phyloP scores from a whole-genome alignment of 2,888 invertebrate genomes.

The Entomobrya multifasciata region DNA sequence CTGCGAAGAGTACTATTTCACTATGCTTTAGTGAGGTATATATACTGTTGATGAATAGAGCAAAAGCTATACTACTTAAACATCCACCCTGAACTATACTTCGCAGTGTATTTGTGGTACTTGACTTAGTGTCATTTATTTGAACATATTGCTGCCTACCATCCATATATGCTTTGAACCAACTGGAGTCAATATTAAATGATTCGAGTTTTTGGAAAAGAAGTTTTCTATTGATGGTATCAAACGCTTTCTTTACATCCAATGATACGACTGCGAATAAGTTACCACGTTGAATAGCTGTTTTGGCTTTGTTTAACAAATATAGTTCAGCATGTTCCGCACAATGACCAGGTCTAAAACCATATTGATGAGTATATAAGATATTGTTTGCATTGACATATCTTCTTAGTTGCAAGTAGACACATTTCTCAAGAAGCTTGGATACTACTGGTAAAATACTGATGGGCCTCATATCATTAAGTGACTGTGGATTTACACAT shows the following conservation, averaged over 20 bases:
- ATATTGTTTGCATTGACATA: conserved; percentile 13
- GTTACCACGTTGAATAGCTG: neutral
- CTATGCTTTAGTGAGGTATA: neutral
- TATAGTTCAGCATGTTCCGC: conserved; percentile 46
- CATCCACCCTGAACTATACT: conserved; percentile 18
- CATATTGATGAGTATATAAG: conserved; percentile 38
- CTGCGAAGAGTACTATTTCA: conserved; percentile 2
- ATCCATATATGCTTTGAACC: conserved; percentile 17
- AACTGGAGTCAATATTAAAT: neutral
- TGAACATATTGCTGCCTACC: neutral
- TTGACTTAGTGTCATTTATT: neutral
- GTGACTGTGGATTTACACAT: neutral
- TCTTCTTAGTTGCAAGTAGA: conserved; percentile 16
- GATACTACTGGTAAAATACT: conserved; percentile 38
- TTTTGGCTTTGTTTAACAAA: neutral
- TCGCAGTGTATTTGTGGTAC: neutral
- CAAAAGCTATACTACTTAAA: neutral
- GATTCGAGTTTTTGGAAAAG: conserved; percentile 12
- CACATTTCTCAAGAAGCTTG: conserved; percentile 42
- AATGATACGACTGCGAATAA: neutral
- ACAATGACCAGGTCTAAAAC: conserved; percentile 35
- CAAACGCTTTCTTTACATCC: conserved; percentile 50
- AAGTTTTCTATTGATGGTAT: neutral
- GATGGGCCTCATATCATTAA: conserved; percentile 54
- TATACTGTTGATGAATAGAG: conserved; percentile 6